Base-by-base conservation (phyloP, 2,888 invertebrate species). In the Cremastinae sp. region DNA sequence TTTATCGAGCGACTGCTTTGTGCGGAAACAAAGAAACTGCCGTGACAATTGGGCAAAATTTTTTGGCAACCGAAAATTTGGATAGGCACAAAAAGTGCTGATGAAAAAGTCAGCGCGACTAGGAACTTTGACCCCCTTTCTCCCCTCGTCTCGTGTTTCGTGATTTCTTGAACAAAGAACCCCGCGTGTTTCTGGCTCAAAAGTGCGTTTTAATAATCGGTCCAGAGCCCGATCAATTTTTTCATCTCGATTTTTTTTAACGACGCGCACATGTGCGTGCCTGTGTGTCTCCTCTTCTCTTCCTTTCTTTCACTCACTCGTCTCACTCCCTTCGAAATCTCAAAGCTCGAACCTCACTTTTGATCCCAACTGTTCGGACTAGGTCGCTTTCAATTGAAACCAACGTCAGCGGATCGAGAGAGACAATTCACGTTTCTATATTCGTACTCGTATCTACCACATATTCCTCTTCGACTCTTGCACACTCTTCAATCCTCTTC, bases 161-260 rank as follows among this genome's bases (percentile, higher is more conserved):
- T 37, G 55, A 55, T 35, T 62, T 47, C 7, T 20, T 49, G 62
- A 72, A 71, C 71, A 71, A 75, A 75, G 49, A 55, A 41, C 28
- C 14, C 45, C 39, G 18, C 45, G 12, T 41, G n/a, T 8, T 28
- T 28, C 39, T 3, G 47, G 37, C 51, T 35, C 18, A 10, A 39
- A 55, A 62, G 49, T 41, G 56, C 35, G 59, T 66, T 75, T 72
- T 61, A 62, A 75, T 68, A 75, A 66, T 71, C 61, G 12, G 20
- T 5, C 28, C 2, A 18, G 43, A 16, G 20, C 20, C 16, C 41
- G 12, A 8, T 55, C 39, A 37, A 71, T 75, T 72, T 66, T 68
- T 62, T 55, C 35, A 28, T n/a, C 59, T 35, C 22, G 66, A 75
- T 47, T 65, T 70, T 65, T 14, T 20, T 9, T 49, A 39, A 28